Evolutionary conservation across 2,797 vertebrate species (phyloP), one percentile per base, ranked within the genome.

Genomic region (Synaphobranchus kaupii): DNA sequence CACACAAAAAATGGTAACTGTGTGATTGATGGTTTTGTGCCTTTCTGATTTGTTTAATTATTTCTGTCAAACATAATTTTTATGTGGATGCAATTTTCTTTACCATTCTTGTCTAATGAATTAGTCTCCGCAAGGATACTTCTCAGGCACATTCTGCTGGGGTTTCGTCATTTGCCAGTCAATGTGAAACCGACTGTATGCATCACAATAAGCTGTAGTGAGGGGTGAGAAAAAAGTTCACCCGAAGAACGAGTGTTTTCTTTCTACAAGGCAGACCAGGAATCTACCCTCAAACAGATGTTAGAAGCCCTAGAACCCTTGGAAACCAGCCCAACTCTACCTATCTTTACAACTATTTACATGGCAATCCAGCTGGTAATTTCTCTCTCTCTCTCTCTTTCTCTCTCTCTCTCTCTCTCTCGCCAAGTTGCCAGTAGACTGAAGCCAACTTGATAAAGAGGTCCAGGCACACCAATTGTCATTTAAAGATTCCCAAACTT

Each of bases 321-420:
- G 97, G 97, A 96, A 92, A 28, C 0, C 85, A 92, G 97, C 97
- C 97, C 97, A 93, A 95, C 94, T 95, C 96, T 98, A 97, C 97
- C 98, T 98, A 97, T 98, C 97, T 97, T 96, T 96, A 96, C 96
- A 97, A 96, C 96, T 97, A 97, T 98, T 98, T 97, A 97, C 96
- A 97, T 92, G 96, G 96, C 94, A 95, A 96, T 97, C 96, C 97
- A 98, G 97, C 97, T 98, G 97, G 89, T 95, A 94, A 90, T 93
- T 93, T 92, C 88, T 92, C 91, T 88, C 88, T 91, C 52, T 91
- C 89, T 85, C 13, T 84, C 20, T 22, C 71, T 83, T 50, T 58
- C 44, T 56, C 60, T 60, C 82, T 86, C 63, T 84, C 54, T 60
- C 7, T 58, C 44, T 56, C 73, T n/a, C n/a, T n/a, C n/a, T n/a